Conservation (phyloP, 2,113 vertebrate genomes). For the Hymenochirus boettgeri region DNA sequence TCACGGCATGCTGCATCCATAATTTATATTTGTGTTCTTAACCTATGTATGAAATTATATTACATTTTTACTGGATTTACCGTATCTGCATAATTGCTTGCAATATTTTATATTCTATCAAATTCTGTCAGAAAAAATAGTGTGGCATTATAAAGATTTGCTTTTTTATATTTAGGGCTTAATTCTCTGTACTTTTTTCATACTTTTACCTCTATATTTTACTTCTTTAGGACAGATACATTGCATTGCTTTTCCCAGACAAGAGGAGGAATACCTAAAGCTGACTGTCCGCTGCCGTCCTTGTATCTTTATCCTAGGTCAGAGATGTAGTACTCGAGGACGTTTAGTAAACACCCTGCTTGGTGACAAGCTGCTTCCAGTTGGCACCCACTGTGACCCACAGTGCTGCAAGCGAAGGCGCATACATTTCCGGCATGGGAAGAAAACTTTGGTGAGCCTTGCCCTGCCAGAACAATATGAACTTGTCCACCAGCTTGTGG, state of each 20-base stretch:
- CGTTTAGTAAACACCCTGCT: conserved; percentile 83
- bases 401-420: conserved; percentile 77
- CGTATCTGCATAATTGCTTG: no score
- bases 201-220: conserved; percentile 8
- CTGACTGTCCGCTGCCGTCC: conserved; percentile 71
- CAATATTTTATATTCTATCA: no score
- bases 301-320: conserved; percentile 84
- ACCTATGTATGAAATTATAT: no score
- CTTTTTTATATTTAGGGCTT: no score
- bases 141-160: no score
- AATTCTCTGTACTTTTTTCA: no score
- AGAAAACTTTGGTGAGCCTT: conserved; percentile 76
- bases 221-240: conserved; percentile 69
- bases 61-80: no score
- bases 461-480: conserved; percentile 89
- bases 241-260: conserved; percentile 79
- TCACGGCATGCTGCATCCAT: no score
- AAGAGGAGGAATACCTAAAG: conserved; percentile 87
- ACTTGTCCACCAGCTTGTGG: conserved; percentile 82
- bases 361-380: conserved; percentile 80
- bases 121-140: no score
- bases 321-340: conserved; percentile 83
- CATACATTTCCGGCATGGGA: conserved; percentile 82
- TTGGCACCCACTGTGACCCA: conserved; percentile 54
- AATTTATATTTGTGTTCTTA: no score